Base-by-base conservation (phyloP, 2,113 vertebrate genomes). In the Aphelocoma coerulescens region DNA sequence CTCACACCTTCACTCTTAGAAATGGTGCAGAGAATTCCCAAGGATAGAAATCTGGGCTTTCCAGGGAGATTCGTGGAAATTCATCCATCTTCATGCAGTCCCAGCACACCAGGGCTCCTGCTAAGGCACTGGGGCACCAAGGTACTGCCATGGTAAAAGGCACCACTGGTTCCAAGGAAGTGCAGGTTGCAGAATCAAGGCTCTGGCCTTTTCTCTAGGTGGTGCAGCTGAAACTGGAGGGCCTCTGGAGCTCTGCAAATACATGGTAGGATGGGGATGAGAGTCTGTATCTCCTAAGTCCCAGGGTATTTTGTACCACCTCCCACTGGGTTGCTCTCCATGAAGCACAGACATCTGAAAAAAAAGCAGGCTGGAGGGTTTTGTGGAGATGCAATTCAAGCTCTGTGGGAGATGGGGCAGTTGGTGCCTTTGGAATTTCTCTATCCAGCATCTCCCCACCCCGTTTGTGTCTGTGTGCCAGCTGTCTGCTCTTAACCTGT, bases 91-190 rank as follows among this genome's bases (percentile, higher is more conserved):
- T n/a, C 32, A 3, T 0, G 15, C 30, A 52, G 43, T 13, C 20
- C 12, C 20, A 6, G 49, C 3, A 8, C 41, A n/a, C 7, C 63
- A 55, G 68, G 46, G 4, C 54, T 62, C 35, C 67, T 68, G 33
- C 63, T 46, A 3, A 87, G 67, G 57, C 48, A 30, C 49, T 8
- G 55, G 59, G 20, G 44, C 46, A n/a, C 7, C 54, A 6, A 9
- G 41, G 7, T 2, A 4, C 15, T 24, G 49, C 46, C 0, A 0
- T 15, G 62, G 20, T 26, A 7, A 69, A 63, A 61, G 33, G 32
- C 68, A 58, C 33, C 65, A 13, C 0, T 21, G 43, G 13, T 11
- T 48, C 74, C 69, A 48, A 6, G 23, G 5, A 5, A 1, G 2
- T 27, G 14, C 5, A 28, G n/a, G 17, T 2, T 48, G 33, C 3